phyloP scores from a whole-genome alignment of 1,140 invertebrate species.

The Atta cephalotes region DNA sequence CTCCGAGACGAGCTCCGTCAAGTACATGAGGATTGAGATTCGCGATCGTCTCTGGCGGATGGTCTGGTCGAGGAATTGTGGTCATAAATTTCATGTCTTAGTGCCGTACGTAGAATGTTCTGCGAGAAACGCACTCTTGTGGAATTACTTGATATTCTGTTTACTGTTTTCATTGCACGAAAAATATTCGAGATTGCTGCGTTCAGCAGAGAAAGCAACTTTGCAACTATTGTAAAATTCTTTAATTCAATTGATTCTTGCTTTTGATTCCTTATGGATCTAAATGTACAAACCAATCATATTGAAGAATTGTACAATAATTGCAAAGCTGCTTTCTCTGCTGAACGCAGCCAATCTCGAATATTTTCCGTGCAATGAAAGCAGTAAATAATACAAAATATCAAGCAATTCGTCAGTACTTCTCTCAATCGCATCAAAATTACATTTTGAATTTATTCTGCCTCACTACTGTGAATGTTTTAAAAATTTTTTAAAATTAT shows the following conservation, averaged over 20 bases:
- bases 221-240: too few species aligned
- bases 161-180: neutral
- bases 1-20: slow-evolving; percentile 50
- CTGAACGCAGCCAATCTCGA: neutral
- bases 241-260: too few species aligned
- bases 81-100: slow-evolving; percentile 70
- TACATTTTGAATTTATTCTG: neutral
- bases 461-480: neutral
- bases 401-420: neutral
- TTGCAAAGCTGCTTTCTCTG: too few species aligned
- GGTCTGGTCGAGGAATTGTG: slow-evolving; percentile 68
- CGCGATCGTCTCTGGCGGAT: slow-evolving; percentile 75
- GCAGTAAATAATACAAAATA: slow-evolving; percentile 12
- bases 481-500: neutral
- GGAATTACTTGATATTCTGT: slow-evolving; percentile 23
- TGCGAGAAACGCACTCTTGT: neutral
- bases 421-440: neutral
- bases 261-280: too few species aligned
- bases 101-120: slow-evolving; percentile 43
- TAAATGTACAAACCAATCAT: too few species aligned
- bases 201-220: too few species aligned
- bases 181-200: neutral
- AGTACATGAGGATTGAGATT: slow-evolving; percentile 71
- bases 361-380: neutral
- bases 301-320: too few species aligned